Conservation (phyloP, 2,113 vertebrate species). For the Halichoerus grypus region DNA sequence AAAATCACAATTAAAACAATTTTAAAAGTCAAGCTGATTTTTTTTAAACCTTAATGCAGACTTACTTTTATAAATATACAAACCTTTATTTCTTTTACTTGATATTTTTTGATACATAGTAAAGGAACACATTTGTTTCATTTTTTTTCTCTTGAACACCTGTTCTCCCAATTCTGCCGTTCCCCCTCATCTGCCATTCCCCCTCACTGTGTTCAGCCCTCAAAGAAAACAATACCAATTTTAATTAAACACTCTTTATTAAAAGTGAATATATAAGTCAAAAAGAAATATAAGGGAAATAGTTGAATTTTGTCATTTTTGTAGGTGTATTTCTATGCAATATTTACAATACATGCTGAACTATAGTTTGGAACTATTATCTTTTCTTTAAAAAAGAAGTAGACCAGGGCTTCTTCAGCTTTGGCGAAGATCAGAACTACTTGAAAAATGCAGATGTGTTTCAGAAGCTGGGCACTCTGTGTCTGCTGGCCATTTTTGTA, state of each 20-base stretch:
- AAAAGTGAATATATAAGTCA: not conserved
- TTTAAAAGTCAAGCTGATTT: slow-evolving; percentile 25
- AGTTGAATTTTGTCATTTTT: not conserved
- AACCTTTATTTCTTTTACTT: not conserved
- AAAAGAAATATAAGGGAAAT: not conserved
- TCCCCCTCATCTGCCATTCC: not conserved
- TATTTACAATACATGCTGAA: not conserved
- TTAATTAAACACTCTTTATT: not conserved
- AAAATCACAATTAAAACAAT: slow-evolving; percentile 55
- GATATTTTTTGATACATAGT: not conserved
- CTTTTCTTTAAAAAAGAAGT: slow-evolving; percentile 25
- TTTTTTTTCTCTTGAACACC: not conserved
- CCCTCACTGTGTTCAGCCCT: not conserved
- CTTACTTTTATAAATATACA: not conserved
- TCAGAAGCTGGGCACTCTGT: not conserved
- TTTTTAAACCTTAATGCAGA: not conserved
- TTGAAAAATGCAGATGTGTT: not conserved
- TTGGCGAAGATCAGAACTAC: not conserved
- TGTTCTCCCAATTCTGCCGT: not conserved
- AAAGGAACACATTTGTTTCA: not conserved
- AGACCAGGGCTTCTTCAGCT: not conserved
- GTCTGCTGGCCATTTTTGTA: not conserved
- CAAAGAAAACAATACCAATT: not conserved
- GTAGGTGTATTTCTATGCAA: not conserved
- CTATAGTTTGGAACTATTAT: not conserved